Evolutionary conservation across 2,113 vertebrate species (phyloP), one percentile per base, ranked within the genome.

Genomic region (Hippocampus mohnikei): DNA sequence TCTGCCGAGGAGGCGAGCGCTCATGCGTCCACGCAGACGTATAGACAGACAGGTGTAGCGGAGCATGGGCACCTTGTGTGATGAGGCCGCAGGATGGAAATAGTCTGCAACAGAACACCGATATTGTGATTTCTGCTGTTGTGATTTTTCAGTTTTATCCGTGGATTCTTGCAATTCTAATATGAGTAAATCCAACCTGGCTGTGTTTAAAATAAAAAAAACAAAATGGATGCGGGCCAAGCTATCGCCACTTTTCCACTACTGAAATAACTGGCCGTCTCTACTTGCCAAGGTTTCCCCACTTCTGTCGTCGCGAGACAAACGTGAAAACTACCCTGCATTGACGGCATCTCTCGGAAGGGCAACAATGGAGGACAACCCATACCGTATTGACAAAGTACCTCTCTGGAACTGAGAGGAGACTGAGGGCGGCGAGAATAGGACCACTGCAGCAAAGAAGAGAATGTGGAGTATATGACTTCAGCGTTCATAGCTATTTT

Each of bases 31-130:
- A 40, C 20, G 12, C 74, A 66, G 61, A 70, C 71, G 8, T 67
- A 67, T 63, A 77, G 76, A 85, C 67, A 70, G 84, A 53, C 76
- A 83, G 75, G 84, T 82, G 76, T 70, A 80, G 79, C 75, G 2
- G 85, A 85, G 80, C 74, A 29, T 80, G 76, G 67, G 74, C 76
- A 64, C 76, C 44, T 62, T 81, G 69, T 58, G 60, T 71, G 79
- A 81, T 84, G 78, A 84, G 70, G 25, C 55, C n/a, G 58, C 61
- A 70, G 69, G 69, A 72, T 64, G 78, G 65, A 72, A 75, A 75
- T 59, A 33, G 74, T 55, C 72, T 81, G 75, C 61, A 69, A 46
- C 63, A 81, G 41, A 58, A 37, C 61, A 41, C 41, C 23, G 20
- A 61, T 72, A 78, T 77, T 66, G 59, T 64, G 70, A 41, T 25